Conservation (phyloP, 2,888 invertebrate species). For the Argyra leucocephala region DNA sequence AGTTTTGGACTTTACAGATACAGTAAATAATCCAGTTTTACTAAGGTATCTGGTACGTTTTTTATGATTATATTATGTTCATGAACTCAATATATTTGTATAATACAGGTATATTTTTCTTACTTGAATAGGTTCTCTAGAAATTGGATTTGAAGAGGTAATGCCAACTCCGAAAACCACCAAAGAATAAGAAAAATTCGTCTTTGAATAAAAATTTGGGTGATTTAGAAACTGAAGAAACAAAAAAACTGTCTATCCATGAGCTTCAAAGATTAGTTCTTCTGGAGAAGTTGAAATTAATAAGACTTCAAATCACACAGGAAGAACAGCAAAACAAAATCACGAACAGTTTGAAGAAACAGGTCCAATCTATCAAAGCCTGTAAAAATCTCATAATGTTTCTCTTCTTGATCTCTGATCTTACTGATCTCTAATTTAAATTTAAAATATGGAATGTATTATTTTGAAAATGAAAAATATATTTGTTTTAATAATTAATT, state of each 20-base stretch:
- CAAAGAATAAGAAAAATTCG: background rate
- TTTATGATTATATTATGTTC: background rate
- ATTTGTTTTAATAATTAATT: background rate
- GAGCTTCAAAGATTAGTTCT: background rate
- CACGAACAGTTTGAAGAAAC: background rate
- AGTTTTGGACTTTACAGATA: background rate
- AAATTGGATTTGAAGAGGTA: background rate
- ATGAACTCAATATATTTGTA: too few relatives aligned
- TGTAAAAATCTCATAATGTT: too few relatives aligned
- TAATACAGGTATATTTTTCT: too few relatives aligned
- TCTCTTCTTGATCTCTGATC: too few relatives aligned
- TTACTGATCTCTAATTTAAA: too few relatives aligned
- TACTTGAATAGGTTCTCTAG: too few relatives aligned
- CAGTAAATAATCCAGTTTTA: background rate
- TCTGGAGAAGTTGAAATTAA: background rate
- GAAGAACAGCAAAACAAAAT: constrained; percentile 7
- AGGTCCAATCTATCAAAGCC: too few relatives aligned
- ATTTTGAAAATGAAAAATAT: background rate
- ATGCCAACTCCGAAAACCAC: background rate
- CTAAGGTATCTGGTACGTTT: background rate
- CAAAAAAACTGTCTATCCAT: background rate
- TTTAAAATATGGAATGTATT: too few relatives aligned
- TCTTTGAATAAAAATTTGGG: too few relatives aligned
- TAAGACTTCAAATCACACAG: background rate
- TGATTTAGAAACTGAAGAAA: background rate